Evolutionary conservation across 1,140 invertebrate genomes (phyloP).

Genomic region (Phenacoccus solenopsis): DNA sequence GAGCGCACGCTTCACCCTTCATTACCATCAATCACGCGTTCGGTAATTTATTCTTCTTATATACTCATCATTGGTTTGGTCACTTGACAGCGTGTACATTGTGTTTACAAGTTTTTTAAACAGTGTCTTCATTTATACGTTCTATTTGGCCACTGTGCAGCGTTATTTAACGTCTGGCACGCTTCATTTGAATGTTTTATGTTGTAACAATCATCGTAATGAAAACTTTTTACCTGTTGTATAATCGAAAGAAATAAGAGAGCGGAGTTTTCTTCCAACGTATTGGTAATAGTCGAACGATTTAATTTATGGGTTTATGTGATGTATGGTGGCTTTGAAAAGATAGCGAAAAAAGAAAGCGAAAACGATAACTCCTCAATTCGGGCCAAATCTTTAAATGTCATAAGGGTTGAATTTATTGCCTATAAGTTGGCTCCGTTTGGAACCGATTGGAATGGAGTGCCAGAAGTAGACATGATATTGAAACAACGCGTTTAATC

Average conservation of each 20-base stretch:
- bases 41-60: not conserved
- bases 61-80: not conserved
- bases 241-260: not conserved
- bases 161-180: not conserved
- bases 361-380: too few relatives aligned
- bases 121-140: not conserved
- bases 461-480: too few relatives aligned
- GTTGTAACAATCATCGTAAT: not conserved
- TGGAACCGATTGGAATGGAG: too few relatives aligned
- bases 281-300: not conserved
- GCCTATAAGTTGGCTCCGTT: too few relatives aligned
- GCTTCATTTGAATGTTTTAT: conserved; percentile 3
- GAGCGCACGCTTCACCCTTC: not conserved
- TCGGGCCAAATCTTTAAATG: too few relatives aligned
- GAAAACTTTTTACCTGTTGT: not conserved
- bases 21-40: not conserved
- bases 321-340: too few relatives aligned
- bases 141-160: not conserved
- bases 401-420: too few relatives aligned
- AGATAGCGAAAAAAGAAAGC: too few relatives aligned
- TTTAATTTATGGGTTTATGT: not conserved
- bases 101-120: not conserved
- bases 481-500: too few relatives aligned
- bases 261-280: not conserved
- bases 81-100: not conserved